Evolutionary conservation across 2,888 invertebrate species (phyloP), one percentile per base, ranked within the genome.

Genomic region (Eupithecia dodoneata): DNA sequence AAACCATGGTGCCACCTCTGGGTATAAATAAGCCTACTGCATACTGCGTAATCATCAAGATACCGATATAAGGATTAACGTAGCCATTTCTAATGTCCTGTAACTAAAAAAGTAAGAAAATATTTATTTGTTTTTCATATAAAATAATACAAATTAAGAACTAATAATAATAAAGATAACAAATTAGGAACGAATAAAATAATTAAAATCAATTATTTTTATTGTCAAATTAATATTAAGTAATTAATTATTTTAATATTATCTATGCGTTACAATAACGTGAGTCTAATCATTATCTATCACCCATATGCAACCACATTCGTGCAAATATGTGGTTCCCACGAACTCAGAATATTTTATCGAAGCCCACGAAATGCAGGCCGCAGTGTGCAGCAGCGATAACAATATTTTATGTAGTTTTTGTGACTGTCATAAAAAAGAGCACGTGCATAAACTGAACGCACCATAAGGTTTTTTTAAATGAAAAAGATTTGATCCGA

Each of bases 381-480:
- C 67, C 52, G 52, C 67, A 45, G 65, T 70, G 18, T 4, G 45
- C 47, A 18, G 45, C 47, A 18, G 10, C 30, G 45, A 70, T 47
- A 18, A 47, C 18, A 9, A 47, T 70, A 13, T 47, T 45, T 70
- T 70, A 70, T 47, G 47, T 49, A 30, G n/a, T 78, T 75, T 78
- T 72, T 75, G 71, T 74, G 70, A 77, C 71, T 45, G 7, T 42
- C n/a, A 74, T 78, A 75, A 78, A 77, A 80, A 78, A 74, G 66
- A 75, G 76, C 79, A 79, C 79, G 80, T 78, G 79, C 52, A 76
- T 69, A 18, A 74, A 71, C 66, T 75, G 76, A 76, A 79, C 76
- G 72, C 72, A 15, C 59, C 71, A 52, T 13, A 30, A 5, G 12
- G 47, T 70, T 69, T 69, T 67, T 45, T 67, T 65, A 41, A 0